Percentiles rank a stretch among this genome's conserved stretches.
Conservation (phyloP, 2,888 invertebrate species). For the Protonemura montana region DNA sequence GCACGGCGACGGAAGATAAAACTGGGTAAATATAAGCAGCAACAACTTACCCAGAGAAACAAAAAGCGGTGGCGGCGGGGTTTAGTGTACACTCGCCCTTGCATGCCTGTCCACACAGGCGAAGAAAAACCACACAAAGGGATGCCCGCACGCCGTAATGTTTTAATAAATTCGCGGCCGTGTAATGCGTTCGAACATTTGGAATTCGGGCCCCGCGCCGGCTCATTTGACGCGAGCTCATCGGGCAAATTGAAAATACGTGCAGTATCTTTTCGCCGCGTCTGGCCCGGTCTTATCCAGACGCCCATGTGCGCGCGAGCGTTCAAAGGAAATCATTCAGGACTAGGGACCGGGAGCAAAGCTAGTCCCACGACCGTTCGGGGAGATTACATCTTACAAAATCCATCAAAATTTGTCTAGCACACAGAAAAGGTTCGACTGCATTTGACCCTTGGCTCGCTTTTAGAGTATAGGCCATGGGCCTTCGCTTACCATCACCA, state of each 20-base stretch:
- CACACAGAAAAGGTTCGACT: not conserved
- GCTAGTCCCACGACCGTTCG: too few species aligned
- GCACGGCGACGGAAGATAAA: constrained; percentile 34
- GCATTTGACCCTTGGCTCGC: not conserved
- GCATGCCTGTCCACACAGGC: not conserved
- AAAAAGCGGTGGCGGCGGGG: constrained; percentile 13
- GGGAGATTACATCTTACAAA: not conserved
- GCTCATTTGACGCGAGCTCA: not conserved
- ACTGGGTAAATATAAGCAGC: constrained; percentile 23
- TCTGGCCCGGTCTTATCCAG: not conserved
- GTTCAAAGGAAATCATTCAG: not conserved
- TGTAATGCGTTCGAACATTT: not conserved
- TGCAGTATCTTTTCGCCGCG: not conserved
- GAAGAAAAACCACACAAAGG: not conserved
- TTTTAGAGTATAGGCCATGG: not conserved
- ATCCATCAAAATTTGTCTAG: constrained; percentile 3
- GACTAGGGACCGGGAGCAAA: not conserved
- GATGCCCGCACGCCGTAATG: not conserved
- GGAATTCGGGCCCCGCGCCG: not conserved
- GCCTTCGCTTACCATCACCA: not conserved
- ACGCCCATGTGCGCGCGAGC: not conserved
- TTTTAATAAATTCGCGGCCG: not conserved
- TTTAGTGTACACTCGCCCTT: not conserved
- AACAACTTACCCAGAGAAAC: not conserved
- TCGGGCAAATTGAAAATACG: not conserved